Evolutionary conservation across 1,140 invertebrate species (phyloP).

Genomic region (Polypedilum pembai): DNA sequence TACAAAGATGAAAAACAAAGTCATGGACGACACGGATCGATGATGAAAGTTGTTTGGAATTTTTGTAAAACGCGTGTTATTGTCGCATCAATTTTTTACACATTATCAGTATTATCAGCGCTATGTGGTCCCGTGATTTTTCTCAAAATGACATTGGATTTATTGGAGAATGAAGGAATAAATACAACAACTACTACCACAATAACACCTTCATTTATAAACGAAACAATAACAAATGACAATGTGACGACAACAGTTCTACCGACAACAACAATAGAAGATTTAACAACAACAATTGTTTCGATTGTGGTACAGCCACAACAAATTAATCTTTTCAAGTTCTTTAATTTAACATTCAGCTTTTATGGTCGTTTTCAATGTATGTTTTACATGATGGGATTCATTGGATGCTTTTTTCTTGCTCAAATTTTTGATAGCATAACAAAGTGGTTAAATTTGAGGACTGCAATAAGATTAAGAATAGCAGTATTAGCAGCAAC

Average conservation of each 20-base stretch:
- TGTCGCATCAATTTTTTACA: constrained; percentile 34
- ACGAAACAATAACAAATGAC: not conserved
- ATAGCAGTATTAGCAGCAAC: constrained; percentile 36
- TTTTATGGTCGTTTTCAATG: constrained; percentile 33
- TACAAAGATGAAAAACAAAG: constrained; percentile 31
- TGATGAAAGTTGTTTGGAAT: constrained; percentile 35
- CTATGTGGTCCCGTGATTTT: constrained; percentile 32
- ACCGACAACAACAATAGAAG: not conserved
- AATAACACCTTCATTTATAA: not conserved
- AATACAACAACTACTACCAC: not conserved
- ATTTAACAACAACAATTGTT: constrained; percentile 32
- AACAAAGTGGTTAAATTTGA: constrained; percentile 29
- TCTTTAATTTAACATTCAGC: constrained; percentile 34
- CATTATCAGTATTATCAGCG: constrained; percentile 34
- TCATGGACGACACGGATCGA: constrained; percentile 35
- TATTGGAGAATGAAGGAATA: not conserved
- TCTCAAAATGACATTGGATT: not conserved
- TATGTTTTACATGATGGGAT: not conserved
- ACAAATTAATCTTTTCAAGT: constrained; percentile 32
- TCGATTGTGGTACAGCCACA: not conserved
- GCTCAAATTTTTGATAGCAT: constrained; percentile 21
- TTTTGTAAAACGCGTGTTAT: constrained; percentile 36
- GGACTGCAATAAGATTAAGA: constrained; percentile 35
- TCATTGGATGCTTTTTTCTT: not conserved
- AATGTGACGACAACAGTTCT: not conserved